Evolutionary conservation across 1,140 invertebrate genomes (phyloP).

Genomic region (Sarcophaga peregrina): DNA sequence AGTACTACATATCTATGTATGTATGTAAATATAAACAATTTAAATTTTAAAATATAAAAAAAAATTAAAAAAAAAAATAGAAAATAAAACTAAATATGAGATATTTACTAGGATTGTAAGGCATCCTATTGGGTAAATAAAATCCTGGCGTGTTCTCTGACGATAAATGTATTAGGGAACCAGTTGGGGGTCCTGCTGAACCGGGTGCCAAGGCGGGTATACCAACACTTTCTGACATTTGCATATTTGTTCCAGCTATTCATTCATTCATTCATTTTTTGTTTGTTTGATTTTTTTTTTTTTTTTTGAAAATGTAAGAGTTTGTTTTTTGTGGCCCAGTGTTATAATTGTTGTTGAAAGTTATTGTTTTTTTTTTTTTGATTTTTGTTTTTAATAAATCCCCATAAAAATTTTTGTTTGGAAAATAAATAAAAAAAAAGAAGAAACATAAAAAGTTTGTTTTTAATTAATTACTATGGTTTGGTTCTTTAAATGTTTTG

Average conservation of each 20-base stretch:
- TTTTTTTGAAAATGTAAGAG: constrained; percentile 34
- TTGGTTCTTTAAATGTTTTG: not conserved
- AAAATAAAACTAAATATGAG: not conserved
- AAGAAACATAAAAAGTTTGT: constrained; percentile 20
- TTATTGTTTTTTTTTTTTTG: not conserved
- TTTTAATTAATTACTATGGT: constrained; percentile 18
- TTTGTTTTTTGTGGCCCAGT: not conserved
- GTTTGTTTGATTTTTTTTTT: not conserved
- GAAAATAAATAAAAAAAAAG: constrained; percentile 24
- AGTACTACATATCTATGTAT: not conserved
- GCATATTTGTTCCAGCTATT: constrained; percentile 55
- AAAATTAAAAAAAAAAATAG: too few relatives aligned
- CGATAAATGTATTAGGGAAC: constrained; percentile 58
- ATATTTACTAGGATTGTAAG: constrained; percentile 63
- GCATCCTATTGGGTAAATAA: constrained; percentile 64
- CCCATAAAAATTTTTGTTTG: constrained; percentile 8
- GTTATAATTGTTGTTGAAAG: constrained; percentile 3
- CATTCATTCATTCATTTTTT: constrained; percentile 1
- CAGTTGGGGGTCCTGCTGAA: constrained; percentile 51
- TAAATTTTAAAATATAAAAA: constrained; percentile 22
- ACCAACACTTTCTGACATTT: constrained; percentile 59
- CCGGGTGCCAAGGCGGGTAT: constrained; percentile 52
- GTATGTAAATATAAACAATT: constrained; percentile 27
- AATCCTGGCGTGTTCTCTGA: constrained; percentile 53
- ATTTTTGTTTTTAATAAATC: not conserved